Evolutionary conservation across 2,797 vertebrate genomes (phyloP), one percentile per base, ranked within the genome.

Genomic region (Melanotaenia boesemani): DNA sequence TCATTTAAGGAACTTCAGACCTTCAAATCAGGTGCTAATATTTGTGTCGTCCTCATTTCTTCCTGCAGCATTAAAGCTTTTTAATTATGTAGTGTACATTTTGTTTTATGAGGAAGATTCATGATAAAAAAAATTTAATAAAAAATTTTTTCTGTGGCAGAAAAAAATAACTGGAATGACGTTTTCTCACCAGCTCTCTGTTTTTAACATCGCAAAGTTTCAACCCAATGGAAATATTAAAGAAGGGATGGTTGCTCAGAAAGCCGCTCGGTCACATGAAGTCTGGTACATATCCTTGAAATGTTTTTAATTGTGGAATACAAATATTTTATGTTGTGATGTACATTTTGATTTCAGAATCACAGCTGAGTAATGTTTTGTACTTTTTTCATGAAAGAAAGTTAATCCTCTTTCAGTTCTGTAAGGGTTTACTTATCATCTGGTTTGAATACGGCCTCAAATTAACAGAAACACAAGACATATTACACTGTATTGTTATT

Each of bases 241-340:
- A 36, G 41, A 74, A 30, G 34, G 24, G 36, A 24, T 20, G 63
- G 36, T 56, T 69, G 46, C 39, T 78, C 74, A 46, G 55, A 69
- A 73, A 13, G 30, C 28, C 71, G 80, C 28, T 54, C 37, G 34
- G 28, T 71, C 0, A 12, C 41, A 67, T 30, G 28, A 67, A 39
- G 30, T 65, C 74, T 76, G 75, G 63, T 68, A 71, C 58, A 88
- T 80, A 83, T 69, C 57, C 54, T 82, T 80, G 72, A 85, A 82
- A 83, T 81, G 76, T 91, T 90, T 89, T 83, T 85, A 84, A 88
- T 67, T 58, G 72, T 83, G 68, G 87, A 90, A 90, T 89, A 87
- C 89, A 52, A 86, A 73, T 77, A 76, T 84, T 89, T 86, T 89
- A 84, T 86, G 85, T 90, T 90, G 83, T 84, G 81, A 82, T 85